Evolutionary conservation across 2,888 invertebrate species (phyloP).

Genomic region (Hydrotaea diabolus): DNA sequence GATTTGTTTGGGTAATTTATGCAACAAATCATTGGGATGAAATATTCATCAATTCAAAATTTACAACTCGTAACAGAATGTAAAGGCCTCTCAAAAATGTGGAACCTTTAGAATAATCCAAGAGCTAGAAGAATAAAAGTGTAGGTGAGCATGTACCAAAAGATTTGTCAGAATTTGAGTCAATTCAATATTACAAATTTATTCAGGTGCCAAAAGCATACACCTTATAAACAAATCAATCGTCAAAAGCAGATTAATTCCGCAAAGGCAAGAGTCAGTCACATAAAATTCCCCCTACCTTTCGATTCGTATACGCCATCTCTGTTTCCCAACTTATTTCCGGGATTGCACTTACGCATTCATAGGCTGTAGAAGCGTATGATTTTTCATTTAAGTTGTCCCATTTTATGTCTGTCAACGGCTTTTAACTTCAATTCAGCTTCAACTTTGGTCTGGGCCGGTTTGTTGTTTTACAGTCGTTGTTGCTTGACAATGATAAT

Average conservation of each 20-base stretch:
- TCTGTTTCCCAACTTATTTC: neutral
- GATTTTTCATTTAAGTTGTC: slow-evolving; percentile 59
- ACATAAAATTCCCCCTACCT: neutral
- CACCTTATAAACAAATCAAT: too few species aligned
- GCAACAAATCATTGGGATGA: slow-evolving; percentile 72
- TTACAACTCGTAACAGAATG: slow-evolving; percentile 56
- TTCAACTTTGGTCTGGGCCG: slow-evolving; percentile 46
- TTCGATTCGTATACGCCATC: neutral
- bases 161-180: neutral
- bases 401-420: slow-evolving; percentile 60
- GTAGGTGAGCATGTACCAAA: slow-evolving; percentile 37
- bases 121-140: slow-evolving; percentile 14
- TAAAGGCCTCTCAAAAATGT: neutral
- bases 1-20: slow-evolving; percentile 51
- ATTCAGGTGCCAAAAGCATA: slow-evolving; percentile 60
- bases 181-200: slow-evolving; percentile 49
- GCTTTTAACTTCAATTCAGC: slow-evolving; percentile 41
- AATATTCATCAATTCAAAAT: slow-evolving; percentile 73
- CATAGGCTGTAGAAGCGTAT: neutral
- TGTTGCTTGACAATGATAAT: slow-evolving; percentile 6
- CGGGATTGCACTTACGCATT: neutral
- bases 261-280: too few species aligned
- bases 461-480: slow-evolving; percentile 42
- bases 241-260: too few species aligned
- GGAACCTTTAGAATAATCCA: too few species aligned